Percentiles rank a stretch among this genome's conserved stretches.
These are phyloP conservation scores for Sardinella longiceps DNA, from an alignment of 2,797 vertebrate species.

Conservation along the genomic window DNA sequence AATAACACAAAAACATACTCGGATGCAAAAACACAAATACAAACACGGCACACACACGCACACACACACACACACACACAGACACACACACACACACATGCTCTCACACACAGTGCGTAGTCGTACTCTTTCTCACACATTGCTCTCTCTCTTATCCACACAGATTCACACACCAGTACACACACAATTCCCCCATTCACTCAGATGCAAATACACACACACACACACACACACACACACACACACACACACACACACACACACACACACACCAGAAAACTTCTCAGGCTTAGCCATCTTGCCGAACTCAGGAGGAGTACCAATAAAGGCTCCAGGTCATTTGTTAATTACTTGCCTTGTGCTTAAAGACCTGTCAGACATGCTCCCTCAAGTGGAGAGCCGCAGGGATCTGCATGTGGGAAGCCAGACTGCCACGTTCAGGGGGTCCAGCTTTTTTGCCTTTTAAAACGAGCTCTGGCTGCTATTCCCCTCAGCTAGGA, in stretches of 20 bases:
- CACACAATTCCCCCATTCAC: no score
- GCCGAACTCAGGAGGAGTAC: constrained; percentile 39
- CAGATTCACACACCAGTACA: not conserved
- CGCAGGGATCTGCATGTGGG: not conserved
- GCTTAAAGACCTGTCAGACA: not conserved
- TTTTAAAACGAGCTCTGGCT: not conserved
- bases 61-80: not conserved
- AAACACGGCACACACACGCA: constrained; percentile 4
- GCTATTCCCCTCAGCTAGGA: not conserved
- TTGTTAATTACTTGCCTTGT: constrained; percentile 37
- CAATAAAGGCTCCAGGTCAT: constrained; percentile 41
- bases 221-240: not conserved
- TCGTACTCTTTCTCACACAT: no score
- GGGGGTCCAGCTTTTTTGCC: not conserved
- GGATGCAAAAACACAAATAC: not conserved
- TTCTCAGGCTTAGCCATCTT: not conserved
- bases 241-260: constrained; percentile 1
- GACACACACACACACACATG: not conserved
- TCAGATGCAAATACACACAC: no score
- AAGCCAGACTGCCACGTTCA: not conserved
- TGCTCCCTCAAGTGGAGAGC: not conserved
- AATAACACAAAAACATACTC: not conserved
- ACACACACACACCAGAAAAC: not conserved
- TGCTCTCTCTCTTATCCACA: not conserved
- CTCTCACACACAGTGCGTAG: no score